Base-by-base conservation (phyloP, 1,140 invertebrate species). In the Anagrus nilaparvatae region DNA sequence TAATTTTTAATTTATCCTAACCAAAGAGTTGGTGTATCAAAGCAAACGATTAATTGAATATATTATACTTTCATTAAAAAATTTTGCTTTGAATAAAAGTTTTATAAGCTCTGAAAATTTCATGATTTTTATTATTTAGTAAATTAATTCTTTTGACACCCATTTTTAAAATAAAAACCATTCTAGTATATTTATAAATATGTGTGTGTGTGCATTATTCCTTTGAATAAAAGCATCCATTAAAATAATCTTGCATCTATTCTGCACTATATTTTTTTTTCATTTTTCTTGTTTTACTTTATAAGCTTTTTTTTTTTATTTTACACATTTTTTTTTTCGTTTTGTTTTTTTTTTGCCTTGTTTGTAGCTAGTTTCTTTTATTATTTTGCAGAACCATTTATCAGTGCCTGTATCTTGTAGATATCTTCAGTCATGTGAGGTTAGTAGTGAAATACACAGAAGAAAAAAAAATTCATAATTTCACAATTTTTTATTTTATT, bases 371-470 rank as follows among this genome's bases (percentile, higher is more conserved):
- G 61, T 56, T 69, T 61, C 51, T 60, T 65, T 75, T 79, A 72
- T 78, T 78, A 79, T 78, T 79, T 83, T 83, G 72, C 82, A 84
- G 81, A 84, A 81, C 75, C 81, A 82, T 78, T 82, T 85, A 77
- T 82, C 78, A 77, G 81, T 85, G 75, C 82, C 82, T 76, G 76
- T 81, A 76, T 80, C 79, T 76, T 78, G 77, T 78, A 84, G 81
- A 75, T 84, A 77, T 71, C 80, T 82, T 61, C 81, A 81, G 73
- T 78, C 76, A 66, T 77, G 72, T 72, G 82, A 83, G 81, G 80
- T 83, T 75, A 76, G 80, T 77, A 63, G 54, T n/a, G n/a, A n/a
- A n/a, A n/a, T n/a, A n/a, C n/a, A n/a, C n/a, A n/a, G n/a, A n/a
- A n/a, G n/a, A n/a, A n/a, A n/a, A n/a, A n/a, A n/a, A n/a, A n/a